Conservation (phyloP, 2,797 vertebrate genomes). For the Tragelaphus oryx region DNA sequence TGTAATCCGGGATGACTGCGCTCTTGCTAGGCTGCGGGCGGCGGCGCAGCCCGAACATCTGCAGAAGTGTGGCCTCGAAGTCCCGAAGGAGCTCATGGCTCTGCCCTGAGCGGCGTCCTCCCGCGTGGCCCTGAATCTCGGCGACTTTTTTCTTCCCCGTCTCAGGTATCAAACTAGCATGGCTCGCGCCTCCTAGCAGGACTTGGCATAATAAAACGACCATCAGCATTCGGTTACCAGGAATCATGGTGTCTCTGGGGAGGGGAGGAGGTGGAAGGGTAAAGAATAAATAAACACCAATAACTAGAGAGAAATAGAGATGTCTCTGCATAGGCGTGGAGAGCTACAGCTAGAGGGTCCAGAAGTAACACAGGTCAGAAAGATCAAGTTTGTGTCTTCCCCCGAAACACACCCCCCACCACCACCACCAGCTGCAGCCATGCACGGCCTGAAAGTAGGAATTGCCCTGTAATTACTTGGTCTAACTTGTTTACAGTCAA, state of each 20-base stretch:
- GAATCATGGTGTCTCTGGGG: slow-evolving; percentile 99
- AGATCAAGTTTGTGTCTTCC: slow-evolving; percentile 71
- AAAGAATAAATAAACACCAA: slow-evolving; percentile 77
- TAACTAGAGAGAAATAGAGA: slow-evolving; percentile 63
- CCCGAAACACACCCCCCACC: not conserved
- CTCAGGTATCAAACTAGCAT: slow-evolving; percentile 98
- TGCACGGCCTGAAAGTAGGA: slow-evolving; percentile 66
- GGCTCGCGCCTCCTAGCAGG: slow-evolving; percentile 97
- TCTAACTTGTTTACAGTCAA: slow-evolving; percentile 84
- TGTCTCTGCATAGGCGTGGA: slow-evolving; percentile 48
- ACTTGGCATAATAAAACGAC: slow-evolving; percentile 99
- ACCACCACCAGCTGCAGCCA: slow-evolving; percentile 58
- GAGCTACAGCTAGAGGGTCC: slow-evolving; percentile 67
- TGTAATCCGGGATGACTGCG: slow-evolving; percentile 92
- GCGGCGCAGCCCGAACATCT: slow-evolving; percentile 98
- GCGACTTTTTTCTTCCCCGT: slow-evolving; percentile 96
- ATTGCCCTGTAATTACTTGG: slow-evolving; percentile 80
- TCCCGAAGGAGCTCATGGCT: slow-evolving; percentile 99
- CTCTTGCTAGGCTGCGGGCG: slow-evolving; percentile 93
- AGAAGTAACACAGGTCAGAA: slow-evolving; percentile 71
- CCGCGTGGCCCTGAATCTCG: slow-evolving; percentile 87
- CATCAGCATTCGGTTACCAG: slow-evolving; percentile 99
- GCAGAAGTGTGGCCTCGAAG: slow-evolving; percentile 98
- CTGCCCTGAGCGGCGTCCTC: slow-evolving; percentile 86
- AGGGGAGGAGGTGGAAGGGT: slow-evolving; percentile 66